Evolutionary conservation across 2,113 vertebrate genomes (phyloP), one percentile per base, ranked within the genome.

Genomic region (Hippocampus abdominalis): DNA sequence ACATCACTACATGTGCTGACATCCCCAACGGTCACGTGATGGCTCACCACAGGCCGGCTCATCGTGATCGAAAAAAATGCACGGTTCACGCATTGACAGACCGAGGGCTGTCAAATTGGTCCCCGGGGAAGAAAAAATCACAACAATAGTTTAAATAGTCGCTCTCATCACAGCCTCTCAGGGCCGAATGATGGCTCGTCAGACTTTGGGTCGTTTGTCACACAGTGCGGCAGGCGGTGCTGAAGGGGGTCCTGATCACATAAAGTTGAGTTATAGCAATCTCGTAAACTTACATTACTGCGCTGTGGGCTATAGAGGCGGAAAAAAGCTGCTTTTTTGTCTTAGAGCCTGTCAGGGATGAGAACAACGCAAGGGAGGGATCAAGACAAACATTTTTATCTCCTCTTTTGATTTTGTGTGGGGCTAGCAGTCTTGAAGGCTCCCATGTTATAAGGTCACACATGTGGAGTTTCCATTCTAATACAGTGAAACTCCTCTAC

Each of bases 241-340:
- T 68, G 48, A 62, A 71, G 70, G 63, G 75, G 76, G 70, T 70
- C 73, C 81, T 77, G 71, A 82, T 84, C 88, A 80, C 77, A 81
- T 86, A 83, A 89, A 79, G 68, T 68, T 84, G 82, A 89, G 72
- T 87, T 89, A 89, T 56, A 49, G 73, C 69, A 42, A 48, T 53
- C 60, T 67, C 75, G 75, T 81, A 81, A 81, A 53, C 71, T 39
- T 75, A 74, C 71, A 89, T 85, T 78, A 82, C 84, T 74, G 83
- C 73, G 56, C 73, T 61, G 78, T 67, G 70, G 57, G 49, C 67
- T 27, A 29, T 60, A 61, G 66, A 51, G 75, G n/a, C n/a, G 68
- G 39, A 20, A 21, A 11, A 23, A 21, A 56, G 65, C 68, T 42
- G 70, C 60, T 65, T 23, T 54, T 70, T 70, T 65, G n/a, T n/a